phyloP scores from a whole-genome alignment of 2,797 vertebrate genomes.

The Sebastes baramenuke region DNA sequence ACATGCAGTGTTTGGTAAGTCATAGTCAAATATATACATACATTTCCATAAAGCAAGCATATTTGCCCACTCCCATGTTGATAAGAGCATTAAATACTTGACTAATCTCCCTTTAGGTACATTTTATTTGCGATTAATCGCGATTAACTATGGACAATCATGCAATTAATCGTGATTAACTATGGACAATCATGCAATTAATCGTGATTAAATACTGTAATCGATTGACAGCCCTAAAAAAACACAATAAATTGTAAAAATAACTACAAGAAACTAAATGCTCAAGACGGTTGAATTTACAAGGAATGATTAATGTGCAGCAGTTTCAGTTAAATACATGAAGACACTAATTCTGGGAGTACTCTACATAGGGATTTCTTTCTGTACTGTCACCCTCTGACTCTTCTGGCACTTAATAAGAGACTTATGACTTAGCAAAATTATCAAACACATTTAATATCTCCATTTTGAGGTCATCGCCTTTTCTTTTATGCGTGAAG shows the following conservation, averaged over 20 bases:
- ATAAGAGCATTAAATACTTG: too few relatives aligned
- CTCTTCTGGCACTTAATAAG: background rate
- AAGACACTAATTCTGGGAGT: background rate
- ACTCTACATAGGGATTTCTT: background rate
- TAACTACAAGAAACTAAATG: background rate
- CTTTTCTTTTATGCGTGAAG: background rate
- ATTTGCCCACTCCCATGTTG: too few relatives aligned
- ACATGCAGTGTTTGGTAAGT: too few relatives aligned
- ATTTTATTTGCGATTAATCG: too few relatives aligned
- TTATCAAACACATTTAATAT: constrained; percentile 5
- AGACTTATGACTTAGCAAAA: background rate
- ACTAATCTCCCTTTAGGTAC: too few relatives aligned
- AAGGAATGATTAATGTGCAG: background rate
- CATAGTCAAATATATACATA: too few relatives aligned
- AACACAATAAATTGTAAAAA: background rate
- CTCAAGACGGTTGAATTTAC: background rate
- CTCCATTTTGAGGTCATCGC: background rate
- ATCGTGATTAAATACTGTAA: too few relatives aligned
- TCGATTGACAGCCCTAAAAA: background rate
- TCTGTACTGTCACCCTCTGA: background rate
- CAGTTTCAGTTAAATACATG: background rate
- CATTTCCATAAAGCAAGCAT: too few relatives aligned
- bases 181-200: too few relatives aligned
- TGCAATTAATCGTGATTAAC: too few relatives aligned
- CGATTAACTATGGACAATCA: too few relatives aligned